These are phyloP conservation scores for Troides oblongomaculatus DNA, from an alignment of 2,888 invertebrate species.

Conservation along the genomic window DNA sequence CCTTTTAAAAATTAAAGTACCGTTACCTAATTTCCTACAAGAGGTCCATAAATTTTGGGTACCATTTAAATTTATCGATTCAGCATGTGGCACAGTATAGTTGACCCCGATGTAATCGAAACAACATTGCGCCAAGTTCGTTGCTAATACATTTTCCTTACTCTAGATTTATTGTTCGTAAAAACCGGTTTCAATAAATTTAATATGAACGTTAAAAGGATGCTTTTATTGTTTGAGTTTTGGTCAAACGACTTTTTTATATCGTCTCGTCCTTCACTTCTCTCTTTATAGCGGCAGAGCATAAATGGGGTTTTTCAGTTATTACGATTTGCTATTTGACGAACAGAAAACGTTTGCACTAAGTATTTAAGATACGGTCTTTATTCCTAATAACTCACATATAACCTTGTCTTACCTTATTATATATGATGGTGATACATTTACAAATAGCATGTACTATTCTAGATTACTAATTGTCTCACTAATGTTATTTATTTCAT, in stretches of 20 bases:
- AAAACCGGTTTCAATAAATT: conserved; percentile 27
- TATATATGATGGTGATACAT: too few relatives aligned
- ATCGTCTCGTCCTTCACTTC: conserved; percentile 1
- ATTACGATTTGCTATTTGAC: not conserved
- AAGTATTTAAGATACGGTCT: too few relatives aligned
- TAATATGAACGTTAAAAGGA: conserved; percentile 22
- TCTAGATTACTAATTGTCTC: too few relatives aligned
- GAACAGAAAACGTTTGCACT: not conserved
- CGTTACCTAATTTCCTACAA: too few relatives aligned
- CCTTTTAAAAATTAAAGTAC: not conserved
- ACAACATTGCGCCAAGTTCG: conserved; percentile 18
- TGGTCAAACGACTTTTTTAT: conserved; percentile 26
- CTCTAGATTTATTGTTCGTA: conserved; percentile 27
- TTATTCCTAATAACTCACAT: too few relatives aligned
- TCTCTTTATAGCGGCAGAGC: conserved; percentile 6
- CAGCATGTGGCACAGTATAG: not conserved
- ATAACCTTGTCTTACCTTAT: too few relatives aligned
- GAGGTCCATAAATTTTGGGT: not conserved
- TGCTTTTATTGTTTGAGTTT: conserved; percentile 26
- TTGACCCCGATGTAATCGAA: conserved; percentile 10
- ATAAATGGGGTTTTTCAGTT: not conserved
- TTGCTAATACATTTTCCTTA: conserved; percentile 17
- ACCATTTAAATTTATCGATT: conserved; percentile 2
- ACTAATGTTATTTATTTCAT: too few relatives aligned
- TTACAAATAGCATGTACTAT: too few relatives aligned